Base-by-base conservation (phyloP, 1,140 invertebrate genomes). In the Listronotus bonariensis region DNA sequence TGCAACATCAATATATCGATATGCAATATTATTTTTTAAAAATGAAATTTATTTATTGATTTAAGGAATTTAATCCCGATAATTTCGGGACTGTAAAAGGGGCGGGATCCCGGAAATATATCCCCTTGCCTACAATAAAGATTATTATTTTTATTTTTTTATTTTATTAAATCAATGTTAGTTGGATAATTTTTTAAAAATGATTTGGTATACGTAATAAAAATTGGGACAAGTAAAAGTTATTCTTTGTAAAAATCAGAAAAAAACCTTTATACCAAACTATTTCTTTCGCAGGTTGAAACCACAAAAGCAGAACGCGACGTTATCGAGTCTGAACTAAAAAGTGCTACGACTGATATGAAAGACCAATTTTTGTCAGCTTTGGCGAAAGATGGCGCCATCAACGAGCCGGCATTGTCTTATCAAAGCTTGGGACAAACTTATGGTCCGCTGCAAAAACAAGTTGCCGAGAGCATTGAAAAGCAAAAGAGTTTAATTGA, bases 251-350 rank as follows among this genome's bases (percentile, higher is more conserved):
- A 18, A 7, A 14, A 18, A 46, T 8, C 14, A 46, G 14, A 7
- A 8, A 10, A 20, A 18, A 18, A 52, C 9, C 6, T 7, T 52
- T 41, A n/a, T n/a, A n/a, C n/a, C n/a, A n/a, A n/a, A n/a, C n/a
- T n/a, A n/a, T n/a, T n/a, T 46, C 32, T 60, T 53, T 34, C 9
- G 9, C 54, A 92, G 82, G 92, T 98, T 12, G 92, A 96, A 74
- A 87, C 87, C 34, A 82, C 98, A 14, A 97, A 96, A 82, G 87
- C 88, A 20, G 93, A 96, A 80, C 84, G 96, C 42, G 94, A 97
- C 80, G 87, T 85, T 11, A 88, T 97, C 31, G 95, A 98, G 80
- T 85, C 82, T 6, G 91, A 96, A 80, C 80, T 99, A 0, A 96
- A 97, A 76, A 88, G 87, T 31, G 83, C 89, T 4, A 89, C 86